Percentiles rank a stretch among this genome's conserved stretches.
Evolutionary conservation across 2,797 vertebrate species (phyloP).

Genomic region (Thaleichthys pacificus): DNA sequence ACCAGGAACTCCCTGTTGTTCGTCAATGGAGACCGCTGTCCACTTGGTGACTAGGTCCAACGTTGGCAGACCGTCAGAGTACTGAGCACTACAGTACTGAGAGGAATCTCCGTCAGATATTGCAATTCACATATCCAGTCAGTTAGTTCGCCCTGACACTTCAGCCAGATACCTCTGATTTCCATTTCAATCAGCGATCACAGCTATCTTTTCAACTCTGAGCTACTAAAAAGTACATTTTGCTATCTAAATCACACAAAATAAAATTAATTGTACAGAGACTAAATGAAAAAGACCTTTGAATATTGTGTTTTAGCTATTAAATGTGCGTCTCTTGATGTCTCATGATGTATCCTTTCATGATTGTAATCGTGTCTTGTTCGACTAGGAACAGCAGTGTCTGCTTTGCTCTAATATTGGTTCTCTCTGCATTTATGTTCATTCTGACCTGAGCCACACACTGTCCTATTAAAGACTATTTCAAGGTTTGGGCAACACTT

Average conservation of each 20-base stretch:
- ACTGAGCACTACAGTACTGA: conserved; percentile 71
- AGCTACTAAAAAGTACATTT: conserved; percentile 61
- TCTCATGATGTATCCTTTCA: conserved; percentile 14
- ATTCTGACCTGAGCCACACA: no score
- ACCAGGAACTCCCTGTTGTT: no score
- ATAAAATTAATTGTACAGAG: conserved; percentile 49
- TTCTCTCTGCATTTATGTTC: not conserved
- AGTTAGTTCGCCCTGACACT: conserved; percentile 51
- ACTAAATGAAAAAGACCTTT: conserved; percentile 44
- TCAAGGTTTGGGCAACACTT: no score
- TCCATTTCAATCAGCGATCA: conserved; percentile 74
- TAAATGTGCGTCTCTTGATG: conserved; percentile 39
- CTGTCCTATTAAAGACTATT: no score
- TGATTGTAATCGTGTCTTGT: conserved; percentile 1
- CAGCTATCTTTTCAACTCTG: conserved; percentile 58
- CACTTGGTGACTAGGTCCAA: no score
- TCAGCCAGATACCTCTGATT: conserved; percentile 67
- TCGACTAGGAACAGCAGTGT: not conserved
- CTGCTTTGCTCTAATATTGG: not conserved
- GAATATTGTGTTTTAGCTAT: conserved; percentile 57
- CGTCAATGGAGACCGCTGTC: no score
- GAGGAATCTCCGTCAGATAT: conserved; percentile 68
- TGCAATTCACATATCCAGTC: conserved; percentile 71
- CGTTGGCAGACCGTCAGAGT: conserved; percentile 23
- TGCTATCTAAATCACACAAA: conserved; percentile 38